Percentiles rank a stretch among this genome's conserved stretches.
Conservation (phyloP, 2,888 invertebrate genomes). For the Lagria hirta region DNA sequence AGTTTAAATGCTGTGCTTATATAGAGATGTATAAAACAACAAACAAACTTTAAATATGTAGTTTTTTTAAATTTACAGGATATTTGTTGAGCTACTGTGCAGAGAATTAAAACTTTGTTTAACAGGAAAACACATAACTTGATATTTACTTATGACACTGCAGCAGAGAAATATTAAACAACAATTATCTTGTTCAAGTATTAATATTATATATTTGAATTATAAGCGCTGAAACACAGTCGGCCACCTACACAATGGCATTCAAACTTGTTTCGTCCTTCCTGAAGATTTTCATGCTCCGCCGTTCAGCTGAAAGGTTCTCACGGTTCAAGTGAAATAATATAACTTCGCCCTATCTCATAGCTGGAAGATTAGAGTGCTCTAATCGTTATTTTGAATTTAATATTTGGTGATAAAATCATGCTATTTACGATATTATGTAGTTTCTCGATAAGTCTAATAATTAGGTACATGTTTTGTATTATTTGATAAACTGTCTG, state of each 20-base stretch:
- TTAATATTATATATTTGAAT: constrained; percentile 48
- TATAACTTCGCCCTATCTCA: constrained; percentile 37
- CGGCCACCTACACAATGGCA: constrained; percentile 28
- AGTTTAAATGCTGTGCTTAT: too few species aligned
- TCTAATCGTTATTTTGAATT: constrained; percentile 25
- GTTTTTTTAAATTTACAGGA: constrained; percentile 24
- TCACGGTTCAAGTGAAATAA: constrained; percentile 45
- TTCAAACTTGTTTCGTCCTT: constrained; percentile 11
- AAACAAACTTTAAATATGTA: constrained; percentile 30
- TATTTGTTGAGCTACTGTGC: constrained; percentile 33
- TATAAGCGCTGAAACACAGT: constrained; percentile 41
- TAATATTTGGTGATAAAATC: constrained; percentile 26
- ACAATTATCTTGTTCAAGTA: constrained; percentile 42
- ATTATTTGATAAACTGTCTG: constrained; percentile 21
- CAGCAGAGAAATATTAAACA: constrained; percentile 35
- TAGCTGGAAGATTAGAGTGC: constrained; percentile 25
- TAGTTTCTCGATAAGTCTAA: constrained; percentile 10
- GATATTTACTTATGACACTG: constrained; percentile 36
- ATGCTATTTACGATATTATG: constrained; percentile 21
- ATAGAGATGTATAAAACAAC: constrained; percentile 31
- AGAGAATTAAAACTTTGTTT: constrained; percentile 31
- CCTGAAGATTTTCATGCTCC: constrained; percentile 34
- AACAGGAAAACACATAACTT: constrained; percentile 41
- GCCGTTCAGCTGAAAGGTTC: constrained; percentile 42
- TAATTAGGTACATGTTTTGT: constrained; percentile 12